Evolutionary conservation across 2,888 invertebrate genomes (phyloP).

Genomic region (Apodemia hepburni): DNA sequence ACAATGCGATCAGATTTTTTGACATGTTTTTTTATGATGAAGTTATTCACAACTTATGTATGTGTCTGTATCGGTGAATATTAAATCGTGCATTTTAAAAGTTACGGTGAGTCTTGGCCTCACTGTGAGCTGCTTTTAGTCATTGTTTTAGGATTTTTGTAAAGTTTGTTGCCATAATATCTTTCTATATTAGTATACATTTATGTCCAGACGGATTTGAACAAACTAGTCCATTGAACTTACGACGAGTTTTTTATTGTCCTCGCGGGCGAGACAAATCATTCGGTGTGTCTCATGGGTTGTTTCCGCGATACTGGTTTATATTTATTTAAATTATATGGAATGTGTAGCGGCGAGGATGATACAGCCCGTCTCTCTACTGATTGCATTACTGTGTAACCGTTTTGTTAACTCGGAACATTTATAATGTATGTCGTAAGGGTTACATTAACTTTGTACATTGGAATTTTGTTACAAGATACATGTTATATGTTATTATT

Average conservation of each 20-base stretch:
- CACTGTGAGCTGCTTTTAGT: conserved; percentile 75
- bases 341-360: conserved; percentile 35
- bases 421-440: background rate
- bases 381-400: conserved; percentile 34
- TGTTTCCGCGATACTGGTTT: conserved; percentile 45
- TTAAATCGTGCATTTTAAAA: conserved; percentile 79
- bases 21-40: conserved; percentile 78
- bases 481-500: conserved; percentile 67
- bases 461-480: conserved; percentile 74
- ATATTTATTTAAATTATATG: conserved; percentile 58
- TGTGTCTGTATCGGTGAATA: conserved; percentile 79
- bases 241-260: conserved; percentile 49
- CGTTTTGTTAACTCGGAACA: conserved; percentile 32
- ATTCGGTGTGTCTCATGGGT: conserved; percentile 28
- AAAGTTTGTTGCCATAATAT: conserved; percentile 81
- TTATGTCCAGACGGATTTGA: conserved; percentile 75
- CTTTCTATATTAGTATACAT: conserved; percentile 78
- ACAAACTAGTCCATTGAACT: conserved; percentile 75
- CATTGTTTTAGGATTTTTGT: conserved; percentile 80
- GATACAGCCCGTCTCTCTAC: conserved; percentile 23
- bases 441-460: conserved; percentile 68
- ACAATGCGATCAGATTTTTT: conserved; percentile 65
- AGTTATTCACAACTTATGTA: conserved; percentile 78
- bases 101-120: conserved; percentile 67
- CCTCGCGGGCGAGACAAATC: conserved; percentile 43